Evolutionary conservation across 2,888 invertebrate genomes (phyloP), one percentile per base, ranked within the genome.

Genomic region (Campoplex capitator): DNA sequence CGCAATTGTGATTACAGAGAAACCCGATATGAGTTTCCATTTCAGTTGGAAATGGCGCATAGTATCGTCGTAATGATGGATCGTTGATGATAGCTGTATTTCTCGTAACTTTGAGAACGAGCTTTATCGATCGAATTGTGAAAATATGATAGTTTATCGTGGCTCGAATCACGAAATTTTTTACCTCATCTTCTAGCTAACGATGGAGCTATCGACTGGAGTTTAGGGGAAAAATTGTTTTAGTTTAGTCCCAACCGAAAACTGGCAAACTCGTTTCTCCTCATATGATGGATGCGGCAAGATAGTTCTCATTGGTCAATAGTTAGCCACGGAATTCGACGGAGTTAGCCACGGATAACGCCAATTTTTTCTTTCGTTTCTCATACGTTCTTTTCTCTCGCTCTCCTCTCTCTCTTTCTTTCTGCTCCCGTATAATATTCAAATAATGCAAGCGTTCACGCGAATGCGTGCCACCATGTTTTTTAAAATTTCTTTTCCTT

Each of bases 11-110:
- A 76, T 76, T 70, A 80, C 51, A 42, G 70, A 58, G 84, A 28
- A 76, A 84, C 48, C 80, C 51, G 71, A 84, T 71, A 42, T 42
- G 23, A 62, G 70, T 75, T 73, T 76, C 70, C 58, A 58, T 84
- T 80, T 76, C 80, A 62, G 48, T 65, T 65, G 75, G 16, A 84
- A 80, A 80, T 67, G 62, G 75, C 42, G 71, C 42, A 48, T 54
- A 9, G 32, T 80, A 75, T 71, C 70, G 56, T 38, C n/a, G 80
- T 75, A 81, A 71, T 73, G 71, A 76, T 70, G 51, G 28, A 70
- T 51, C 28, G 28, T 51, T 51, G 51, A 70, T 75, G 75, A 75
- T 70, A 56, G 35, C 32, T 62, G 71, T 80, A 76, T 79, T 74
- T 65, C 48, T 83, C 70, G 56, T 68, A 62, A 68, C 38, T 74